Evolutionary conservation across 2,888 invertebrate species (phyloP), one percentile per base, ranked within the genome.

Genomic region (Philonicus albiceps): DNA sequence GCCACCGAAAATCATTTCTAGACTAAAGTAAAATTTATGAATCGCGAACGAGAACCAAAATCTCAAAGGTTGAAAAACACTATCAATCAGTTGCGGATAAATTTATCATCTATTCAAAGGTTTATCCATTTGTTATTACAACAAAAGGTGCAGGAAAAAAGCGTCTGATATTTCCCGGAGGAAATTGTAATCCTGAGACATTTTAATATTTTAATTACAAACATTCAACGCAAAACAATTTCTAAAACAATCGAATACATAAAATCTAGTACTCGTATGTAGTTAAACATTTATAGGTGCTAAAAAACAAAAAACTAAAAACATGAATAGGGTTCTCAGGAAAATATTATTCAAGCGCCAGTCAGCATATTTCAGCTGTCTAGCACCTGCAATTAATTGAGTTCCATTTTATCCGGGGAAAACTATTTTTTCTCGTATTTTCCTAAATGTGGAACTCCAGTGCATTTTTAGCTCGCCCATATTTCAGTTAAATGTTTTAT

Each of bases 21-120:
- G 34, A 22, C 22, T 76, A 76, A 75, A 76, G 76, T 76, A 40
- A 37, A 76, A 37, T 76, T 76, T 76, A 76, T 76, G 76, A 40
- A 76, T 40, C 22, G 37, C 22, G 76, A 19, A 64, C 64, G 76
- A 76, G 40, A 76, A 11, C 34, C 19, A 22, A 76, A n/a, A 76
- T 37, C n/a, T 76, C 34, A 76, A 40, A 22, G 37, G n/a, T 27
- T 22, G 27, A 76, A 76, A 40, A n/a, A n/a, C 40, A 76, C 76
- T 76, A 76, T 76, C 40, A 76, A 76, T 76, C 76, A 76, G 76
- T 22, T 40, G 34, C 19, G n/a, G 76, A 40, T 19, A 19, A 22
- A 76, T 76, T 76, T 40, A 37, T 76, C 76, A 76, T 43, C 22
- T 40, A 13, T 30, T 34, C 37, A 40, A 76, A 19, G 34, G 34